phyloP scores from a whole-genome alignment of 2,888 invertebrate species.

The Teleogryllus oceanicus region DNA sequence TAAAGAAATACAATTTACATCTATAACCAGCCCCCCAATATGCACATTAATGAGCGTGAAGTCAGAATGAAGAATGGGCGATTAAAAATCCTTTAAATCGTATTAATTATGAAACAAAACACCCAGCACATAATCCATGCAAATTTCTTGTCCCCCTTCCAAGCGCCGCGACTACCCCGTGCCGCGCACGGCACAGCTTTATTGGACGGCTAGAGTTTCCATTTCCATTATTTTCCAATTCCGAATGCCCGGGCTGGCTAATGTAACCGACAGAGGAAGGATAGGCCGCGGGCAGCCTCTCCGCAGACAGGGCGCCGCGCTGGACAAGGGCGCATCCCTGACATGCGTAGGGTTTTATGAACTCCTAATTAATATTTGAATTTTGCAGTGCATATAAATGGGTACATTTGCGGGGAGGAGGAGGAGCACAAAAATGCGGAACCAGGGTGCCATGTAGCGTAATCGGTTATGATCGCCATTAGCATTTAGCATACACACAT shows the following conservation, averaged over 20 bases:
- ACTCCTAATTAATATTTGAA: slow-evolving; percentile 10
- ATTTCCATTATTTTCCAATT: slow-evolving; percentile 18
- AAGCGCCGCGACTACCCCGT: neutral
- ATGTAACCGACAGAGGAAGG: neutral
- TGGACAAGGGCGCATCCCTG: slow-evolving; percentile 18
- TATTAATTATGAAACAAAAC: slow-evolving; percentile 18
- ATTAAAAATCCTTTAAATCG: neutral
- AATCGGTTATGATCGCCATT: slow-evolving; percentile 18
- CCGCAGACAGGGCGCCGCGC: neutral
- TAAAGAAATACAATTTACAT: slow-evolving; percentile 18
- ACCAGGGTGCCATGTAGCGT: slow-evolving; percentile 18
- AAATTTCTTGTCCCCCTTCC: slow-evolving; percentile 18
- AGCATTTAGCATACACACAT: slow-evolving; percentile 18
- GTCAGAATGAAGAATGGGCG: slow-evolving; percentile 1
- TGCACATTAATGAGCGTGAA: slow-evolving; percentile 18
- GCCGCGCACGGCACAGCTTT: neutral
- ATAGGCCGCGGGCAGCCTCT: neutral
- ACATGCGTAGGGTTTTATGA: slow-evolving; percentile 6
- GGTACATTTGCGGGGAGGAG: neutral
- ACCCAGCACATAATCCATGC: neutral
- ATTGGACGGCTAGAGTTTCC: slow-evolving; percentile 18
- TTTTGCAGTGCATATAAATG: slow-evolving; percentile 18
- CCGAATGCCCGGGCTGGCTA: neutral
- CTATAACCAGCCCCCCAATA: neutral
- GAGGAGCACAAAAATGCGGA: slow-evolving; percentile 1